Percentiles rank a stretch among this genome's conserved stretches.
Evolutionary conservation across 2,888 invertebrate genomes (phyloP).

Genomic region (Drosophila neonasuta): DNA sequence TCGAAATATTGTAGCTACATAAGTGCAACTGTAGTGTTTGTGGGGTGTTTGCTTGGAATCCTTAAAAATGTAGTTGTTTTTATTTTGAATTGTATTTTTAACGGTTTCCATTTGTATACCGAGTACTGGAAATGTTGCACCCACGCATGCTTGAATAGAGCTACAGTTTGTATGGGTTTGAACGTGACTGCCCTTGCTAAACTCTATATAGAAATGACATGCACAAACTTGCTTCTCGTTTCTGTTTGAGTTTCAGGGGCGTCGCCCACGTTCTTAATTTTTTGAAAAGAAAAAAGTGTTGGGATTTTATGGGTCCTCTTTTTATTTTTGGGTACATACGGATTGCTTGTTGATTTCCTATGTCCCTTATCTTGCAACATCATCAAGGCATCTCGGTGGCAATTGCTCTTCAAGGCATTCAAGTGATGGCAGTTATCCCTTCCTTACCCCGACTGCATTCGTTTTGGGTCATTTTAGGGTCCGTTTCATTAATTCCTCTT

Average conservation of each 20-base stretch:
- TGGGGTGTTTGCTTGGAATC: neutral
- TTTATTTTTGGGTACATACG: conserved; percentile 5
- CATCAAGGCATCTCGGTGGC: conserved; percentile 39
- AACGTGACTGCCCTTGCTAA: conserved; percentile 11
- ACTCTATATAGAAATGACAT: conserved; percentile 18
- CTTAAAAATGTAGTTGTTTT: neutral
- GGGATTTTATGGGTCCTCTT: conserved; percentile 10
- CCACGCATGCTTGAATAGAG: neutral
- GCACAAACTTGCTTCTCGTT: conserved; percentile 26
- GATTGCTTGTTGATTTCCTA: conserved; percentile 21
- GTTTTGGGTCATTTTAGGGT: conserved; percentile 73
- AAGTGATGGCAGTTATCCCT: conserved; percentile 56
- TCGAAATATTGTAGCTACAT: neutral
- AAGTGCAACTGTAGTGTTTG: neutral
- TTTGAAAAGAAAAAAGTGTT: conserved; percentile 22
- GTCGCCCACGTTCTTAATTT: conserved; percentile 12
- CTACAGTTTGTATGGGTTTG: conserved; percentile 16
- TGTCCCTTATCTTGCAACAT: conserved; percentile 55
- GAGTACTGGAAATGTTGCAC: neutral
- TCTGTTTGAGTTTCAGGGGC: neutral
- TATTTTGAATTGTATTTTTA: conserved; percentile 12
- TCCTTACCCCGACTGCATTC: conserved; percentile 55
- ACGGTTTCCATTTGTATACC: neutral
- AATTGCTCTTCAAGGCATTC: conserved; percentile 39
- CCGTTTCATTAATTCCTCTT: conserved; percentile 63